Conservation (phyloP, 2,797 vertebrate species). For the Varecia variegata region DNA sequence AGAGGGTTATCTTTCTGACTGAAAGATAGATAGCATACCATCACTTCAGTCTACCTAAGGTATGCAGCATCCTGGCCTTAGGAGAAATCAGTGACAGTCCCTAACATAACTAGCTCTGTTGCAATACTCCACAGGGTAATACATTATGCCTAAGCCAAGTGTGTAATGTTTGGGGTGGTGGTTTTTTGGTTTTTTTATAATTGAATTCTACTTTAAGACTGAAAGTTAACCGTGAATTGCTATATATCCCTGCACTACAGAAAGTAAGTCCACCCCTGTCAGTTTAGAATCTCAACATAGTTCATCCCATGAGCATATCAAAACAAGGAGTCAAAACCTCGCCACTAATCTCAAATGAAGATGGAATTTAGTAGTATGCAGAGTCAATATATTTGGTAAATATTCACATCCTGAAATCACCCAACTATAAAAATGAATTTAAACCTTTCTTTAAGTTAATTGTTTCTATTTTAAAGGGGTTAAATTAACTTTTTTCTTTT, state of each 20-base stretch:
- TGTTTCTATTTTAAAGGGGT: constrained; percentile 26
- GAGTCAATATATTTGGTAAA: background rate
- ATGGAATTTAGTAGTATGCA: accelerated
- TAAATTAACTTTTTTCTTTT: background rate
- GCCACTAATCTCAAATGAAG: background rate
- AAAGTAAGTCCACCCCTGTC: background rate
- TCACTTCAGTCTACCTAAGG: background rate
- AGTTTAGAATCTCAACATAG: background rate
- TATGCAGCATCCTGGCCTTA: background rate
- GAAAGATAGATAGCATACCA: background rate
- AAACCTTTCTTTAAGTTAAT: background rate
- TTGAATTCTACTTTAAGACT: background rate
- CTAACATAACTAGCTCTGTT: background rate
- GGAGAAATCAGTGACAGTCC: background rate
- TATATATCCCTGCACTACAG: background rate
- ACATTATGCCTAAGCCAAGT: background rate
- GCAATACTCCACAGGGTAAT: background rate
- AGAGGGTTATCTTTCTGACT: background rate
- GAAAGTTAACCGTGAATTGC: background rate
- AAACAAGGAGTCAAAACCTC: background rate
- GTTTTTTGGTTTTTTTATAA: background rate
- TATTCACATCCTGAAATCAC: background rate
- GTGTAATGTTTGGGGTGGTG: background rate
- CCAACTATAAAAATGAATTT: background rate
- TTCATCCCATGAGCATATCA: background rate